Evolutionary conservation across 2,797 vertebrate species (phyloP).

Genomic region (Darevskia nairensis): DNA sequence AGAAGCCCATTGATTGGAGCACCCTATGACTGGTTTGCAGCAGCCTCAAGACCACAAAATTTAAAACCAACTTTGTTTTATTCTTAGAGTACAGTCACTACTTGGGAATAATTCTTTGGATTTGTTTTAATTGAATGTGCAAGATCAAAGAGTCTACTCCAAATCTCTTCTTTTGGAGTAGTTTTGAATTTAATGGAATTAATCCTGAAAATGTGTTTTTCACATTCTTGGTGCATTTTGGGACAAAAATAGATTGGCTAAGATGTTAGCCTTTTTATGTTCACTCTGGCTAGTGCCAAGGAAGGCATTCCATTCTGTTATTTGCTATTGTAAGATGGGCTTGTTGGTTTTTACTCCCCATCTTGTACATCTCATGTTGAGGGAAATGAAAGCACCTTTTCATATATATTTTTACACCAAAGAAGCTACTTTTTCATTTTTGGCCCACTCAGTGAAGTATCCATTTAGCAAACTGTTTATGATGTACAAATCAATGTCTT

Average conservation of each 20-base stretch:
- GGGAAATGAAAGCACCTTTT: not conserved
- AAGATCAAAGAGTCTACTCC: not conserved
- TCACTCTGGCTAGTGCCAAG: not conserved
- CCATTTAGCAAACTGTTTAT: not conserved
- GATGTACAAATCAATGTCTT: not conserved
- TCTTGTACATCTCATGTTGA: not conserved
- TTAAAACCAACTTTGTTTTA: not conserved
- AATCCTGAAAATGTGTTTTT: not conserved
- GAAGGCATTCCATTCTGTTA: rapidly evolving
- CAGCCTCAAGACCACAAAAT: no score
- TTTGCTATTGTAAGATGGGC: rapidly evolving
- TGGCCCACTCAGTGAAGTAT: rapidly evolving
- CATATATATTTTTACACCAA: not conserved
- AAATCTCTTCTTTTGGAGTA: not conserved
- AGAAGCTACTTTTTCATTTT: slow-evolving; percentile 15
- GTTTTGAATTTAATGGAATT: no score
- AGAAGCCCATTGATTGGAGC: slow-evolving; percentile 89
- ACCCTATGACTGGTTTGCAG: slow-evolving; percentile 75
- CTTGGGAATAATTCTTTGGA: not conserved
- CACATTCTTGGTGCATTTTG: not conserved
- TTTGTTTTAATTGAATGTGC: not conserved
- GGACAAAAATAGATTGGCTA: not conserved
- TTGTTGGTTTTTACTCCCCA: not conserved
- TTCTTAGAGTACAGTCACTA: not conserved
- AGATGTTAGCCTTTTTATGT: no score